These are phyloP conservation scores for Stomatorhinus walkeri DNA, from an alignment of 2,797 vertebrate genomes.

Conservation along the genomic window DNA sequence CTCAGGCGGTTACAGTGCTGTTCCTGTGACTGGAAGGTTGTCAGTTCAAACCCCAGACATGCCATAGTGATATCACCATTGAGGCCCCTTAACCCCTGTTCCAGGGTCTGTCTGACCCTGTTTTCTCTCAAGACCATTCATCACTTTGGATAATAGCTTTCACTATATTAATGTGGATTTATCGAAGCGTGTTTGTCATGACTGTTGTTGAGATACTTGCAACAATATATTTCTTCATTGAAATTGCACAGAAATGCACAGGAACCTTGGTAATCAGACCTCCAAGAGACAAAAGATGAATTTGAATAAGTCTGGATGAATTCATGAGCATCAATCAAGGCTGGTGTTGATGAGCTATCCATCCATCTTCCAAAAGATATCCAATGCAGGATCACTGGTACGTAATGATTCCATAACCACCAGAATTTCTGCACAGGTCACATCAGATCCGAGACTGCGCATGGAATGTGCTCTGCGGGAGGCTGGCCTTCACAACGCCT, in stretches of 20 bases:
- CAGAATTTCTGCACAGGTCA: slow-evolving; percentile 59
- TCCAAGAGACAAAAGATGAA: background rate
- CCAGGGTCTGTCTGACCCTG: background rate
- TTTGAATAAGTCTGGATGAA: background rate
- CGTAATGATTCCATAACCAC: background rate
- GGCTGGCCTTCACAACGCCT: slow-evolving; percentile 76
- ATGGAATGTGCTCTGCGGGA: slow-evolving; percentile 77
- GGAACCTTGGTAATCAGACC: slow-evolving; percentile 24
- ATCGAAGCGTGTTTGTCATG: background rate
- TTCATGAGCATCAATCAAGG: background rate
- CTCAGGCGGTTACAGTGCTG: background rate
- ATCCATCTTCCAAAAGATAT: background rate
- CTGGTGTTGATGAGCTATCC: background rate
- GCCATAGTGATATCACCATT: background rate
- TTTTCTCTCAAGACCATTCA: background rate
- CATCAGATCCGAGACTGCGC: slow-evolving; percentile 79
- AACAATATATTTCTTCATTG: slow-evolving; percentile 35
- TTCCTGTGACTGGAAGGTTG: background rate
- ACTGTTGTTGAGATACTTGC: background rate
- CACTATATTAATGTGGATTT: background rate
- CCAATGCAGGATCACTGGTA: background rate
- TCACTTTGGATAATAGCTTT: background rate
- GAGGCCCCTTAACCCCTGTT: background rate
- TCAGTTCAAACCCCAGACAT: background rate
- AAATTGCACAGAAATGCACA: background rate